Evolutionary conservation across 2,797 vertebrate species (phyloP).

Genomic region (Pseudochirops cupreus): DNA sequence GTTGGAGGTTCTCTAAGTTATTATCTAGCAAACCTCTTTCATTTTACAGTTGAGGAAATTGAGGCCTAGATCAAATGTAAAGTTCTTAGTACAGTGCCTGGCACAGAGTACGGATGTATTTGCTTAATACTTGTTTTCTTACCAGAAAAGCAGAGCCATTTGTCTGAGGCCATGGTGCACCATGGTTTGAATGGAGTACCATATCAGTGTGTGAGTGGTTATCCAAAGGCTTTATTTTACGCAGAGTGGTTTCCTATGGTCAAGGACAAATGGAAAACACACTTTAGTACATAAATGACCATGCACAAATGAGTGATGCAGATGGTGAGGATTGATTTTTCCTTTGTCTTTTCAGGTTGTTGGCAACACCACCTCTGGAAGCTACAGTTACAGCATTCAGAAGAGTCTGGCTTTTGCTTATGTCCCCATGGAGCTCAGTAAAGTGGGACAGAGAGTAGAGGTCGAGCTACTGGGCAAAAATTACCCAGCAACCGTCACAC

Average conservation of each 20-base stretch:
- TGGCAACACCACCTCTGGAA: slow-evolving; percentile 97
- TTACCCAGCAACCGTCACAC: slow-evolving; percentile 90
- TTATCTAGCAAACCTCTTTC: background rate
- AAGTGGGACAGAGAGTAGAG: slow-evolving; percentile 93
- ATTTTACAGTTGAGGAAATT: background rate
- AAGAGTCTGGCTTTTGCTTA: slow-evolving; percentile 96
- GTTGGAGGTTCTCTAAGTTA: background rate
- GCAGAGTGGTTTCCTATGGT: background rate
- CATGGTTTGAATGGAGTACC: background rate
- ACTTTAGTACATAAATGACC: background rate
- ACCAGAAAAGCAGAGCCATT: background rate
- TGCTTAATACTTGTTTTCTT: background rate
- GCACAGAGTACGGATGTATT: background rate
- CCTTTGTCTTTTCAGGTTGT: slow-evolving; percentile 89
- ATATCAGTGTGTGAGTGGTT: background rate
- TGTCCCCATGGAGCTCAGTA: slow-evolving; percentile 90
- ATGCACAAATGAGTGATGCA: background rate
- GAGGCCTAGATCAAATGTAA: background rate
- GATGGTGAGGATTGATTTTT: background rate
- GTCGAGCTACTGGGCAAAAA: slow-evolving; percentile 94
- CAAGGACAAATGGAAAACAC: background rate
- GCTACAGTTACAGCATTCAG: slow-evolving; percentile 93
- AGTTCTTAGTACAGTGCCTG: background rate
- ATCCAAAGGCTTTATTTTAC: background rate
- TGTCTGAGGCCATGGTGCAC: background rate